phyloP scores from a whole-genome alignment of 2,113 vertebrate species.

The Brachyistius frenatus region DNA sequence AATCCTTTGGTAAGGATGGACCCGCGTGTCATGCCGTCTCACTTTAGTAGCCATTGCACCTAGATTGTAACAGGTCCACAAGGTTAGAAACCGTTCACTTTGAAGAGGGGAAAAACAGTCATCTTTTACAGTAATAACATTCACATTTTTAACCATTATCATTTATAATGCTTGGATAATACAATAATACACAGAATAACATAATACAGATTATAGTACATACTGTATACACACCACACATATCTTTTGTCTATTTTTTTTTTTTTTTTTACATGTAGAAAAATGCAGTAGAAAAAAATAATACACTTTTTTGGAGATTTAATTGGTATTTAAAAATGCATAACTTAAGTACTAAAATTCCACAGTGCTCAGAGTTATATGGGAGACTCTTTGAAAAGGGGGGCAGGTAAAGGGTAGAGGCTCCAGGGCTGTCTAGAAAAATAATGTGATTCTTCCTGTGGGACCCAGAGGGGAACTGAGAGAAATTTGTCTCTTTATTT shows the following conservation, averaged over 20 bases:
- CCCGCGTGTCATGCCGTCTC: conserved; percentile 89
- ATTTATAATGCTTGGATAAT: conserved; percentile 67
- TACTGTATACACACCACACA: conserved; percentile 58
- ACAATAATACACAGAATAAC: conserved; percentile 74
- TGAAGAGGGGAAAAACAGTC: conserved; percentile 74
- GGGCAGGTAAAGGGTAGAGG: conserved; percentile 68
- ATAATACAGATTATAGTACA: conserved; percentile 76
- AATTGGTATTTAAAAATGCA: conserved; percentile 73
- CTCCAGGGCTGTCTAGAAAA: conserved; percentile 65
- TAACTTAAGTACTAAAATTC: conserved; percentile 80
- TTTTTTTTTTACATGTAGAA: conserved; percentile 63
- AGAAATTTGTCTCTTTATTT: conserved; percentile 78
- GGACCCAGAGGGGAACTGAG: conserved; percentile 64
- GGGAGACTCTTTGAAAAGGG: conserved; percentile 59
- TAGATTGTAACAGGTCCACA: conserved; percentile 89
- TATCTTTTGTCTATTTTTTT: conserved; percentile 6
- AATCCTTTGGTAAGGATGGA: conserved; percentile 93
- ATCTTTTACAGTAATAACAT: conserved; percentile 79
- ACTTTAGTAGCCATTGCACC: conserved; percentile 92
- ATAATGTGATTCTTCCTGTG: conserved; percentile 72
- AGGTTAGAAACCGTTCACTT: conserved; percentile 85
- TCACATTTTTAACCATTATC: conserved; percentile 78
- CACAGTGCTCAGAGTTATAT: conserved; percentile 78
- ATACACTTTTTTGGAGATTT: conserved; percentile 66
- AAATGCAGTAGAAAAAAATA: conserved; percentile 76